These are phyloP conservation scores for Tetranychus piercei DNA, from an alignment of 2,888 invertebrate species.

Conservation along the genomic window DNA sequence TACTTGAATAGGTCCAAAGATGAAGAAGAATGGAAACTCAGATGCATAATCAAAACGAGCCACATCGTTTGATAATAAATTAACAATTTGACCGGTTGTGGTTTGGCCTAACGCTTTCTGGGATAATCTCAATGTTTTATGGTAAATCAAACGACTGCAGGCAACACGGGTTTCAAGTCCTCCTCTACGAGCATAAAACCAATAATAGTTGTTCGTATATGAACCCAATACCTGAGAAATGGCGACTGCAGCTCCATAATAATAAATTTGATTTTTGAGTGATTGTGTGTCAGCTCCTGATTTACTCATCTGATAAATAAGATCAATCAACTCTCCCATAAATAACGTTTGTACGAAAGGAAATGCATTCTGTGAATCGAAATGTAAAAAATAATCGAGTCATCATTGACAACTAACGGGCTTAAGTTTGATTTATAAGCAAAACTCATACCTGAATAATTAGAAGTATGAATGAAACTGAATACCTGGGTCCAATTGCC, in stretches of 20 bases:
- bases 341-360: not conserved
- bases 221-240: slow-evolving; percentile 15
- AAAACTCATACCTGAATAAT: not conserved
- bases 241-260: not conserved
- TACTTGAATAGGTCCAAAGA: slow-evolving; percentile 48
- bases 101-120: slow-evolving; percentile 66
- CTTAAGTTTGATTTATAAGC: not conserved
- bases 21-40: not conserved
- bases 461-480: not conserved
- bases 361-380: not conserved
- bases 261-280: not conserved
- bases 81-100: slow-evolving; percentile 75
- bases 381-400: no score
- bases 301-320: not conserved
- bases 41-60: slow-evolving; percentile 57
- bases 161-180: slow-evolving; percentile 44
- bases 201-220: slow-evolving; percentile 51
- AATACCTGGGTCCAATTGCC: not conserved
- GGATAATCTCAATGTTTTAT: slow-evolving; percentile 44
- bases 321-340: slow-evolving; percentile 14
- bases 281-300: not conserved
- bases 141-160: slow-evolving; percentile 59
- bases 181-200: slow-evolving; percentile 59
- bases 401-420: no score
- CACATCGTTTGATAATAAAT: slow-evolving; percentile 82